Conservation (phyloP, 2,113 vertebrate genomes). For the Etheostoma cragini region DNA sequence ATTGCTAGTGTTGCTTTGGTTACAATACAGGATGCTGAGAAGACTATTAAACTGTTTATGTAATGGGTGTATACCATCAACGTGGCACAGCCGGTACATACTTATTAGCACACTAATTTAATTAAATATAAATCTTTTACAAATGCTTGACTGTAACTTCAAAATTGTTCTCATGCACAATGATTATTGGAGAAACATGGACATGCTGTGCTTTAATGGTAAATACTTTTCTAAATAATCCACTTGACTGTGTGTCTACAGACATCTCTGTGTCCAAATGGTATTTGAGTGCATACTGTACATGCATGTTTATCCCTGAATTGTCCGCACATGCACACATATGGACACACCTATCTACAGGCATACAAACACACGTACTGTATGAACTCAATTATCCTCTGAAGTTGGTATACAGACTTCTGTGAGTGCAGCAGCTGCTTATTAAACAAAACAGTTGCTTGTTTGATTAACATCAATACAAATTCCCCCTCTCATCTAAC, state of each 20-base stretch:
- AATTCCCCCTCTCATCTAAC: constrained; percentile 72
- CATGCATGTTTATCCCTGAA: constrained; percentile 8
- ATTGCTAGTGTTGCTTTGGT: constrained; percentile 4
- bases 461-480: constrained; percentile 80
- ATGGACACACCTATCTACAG: neutral
- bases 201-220: constrained; percentile 7
- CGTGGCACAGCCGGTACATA: neutral
- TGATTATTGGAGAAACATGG: constrained; percentile 10
- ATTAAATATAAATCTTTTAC: constrained; percentile 10
- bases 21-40: neutral
- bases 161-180: neutral
- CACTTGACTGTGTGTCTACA: constrained; percentile 9
- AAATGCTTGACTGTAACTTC: neutral
- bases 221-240: neutral
- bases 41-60: neutral
- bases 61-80: neutral
- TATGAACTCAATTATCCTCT: constrained; percentile 21
- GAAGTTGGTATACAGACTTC: constrained; percentile 9
- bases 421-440: constrained; percentile 50
- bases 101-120: neutral
- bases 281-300: constrained; percentile 9
- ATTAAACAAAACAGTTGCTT: constrained; percentile 73
- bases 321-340: constrained; percentile 6
- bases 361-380: constrained; percentile 7
- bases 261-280: neutral